phyloP scores from a whole-genome alignment of 2,888 invertebrate species.

The Drosophila merina region DNA sequence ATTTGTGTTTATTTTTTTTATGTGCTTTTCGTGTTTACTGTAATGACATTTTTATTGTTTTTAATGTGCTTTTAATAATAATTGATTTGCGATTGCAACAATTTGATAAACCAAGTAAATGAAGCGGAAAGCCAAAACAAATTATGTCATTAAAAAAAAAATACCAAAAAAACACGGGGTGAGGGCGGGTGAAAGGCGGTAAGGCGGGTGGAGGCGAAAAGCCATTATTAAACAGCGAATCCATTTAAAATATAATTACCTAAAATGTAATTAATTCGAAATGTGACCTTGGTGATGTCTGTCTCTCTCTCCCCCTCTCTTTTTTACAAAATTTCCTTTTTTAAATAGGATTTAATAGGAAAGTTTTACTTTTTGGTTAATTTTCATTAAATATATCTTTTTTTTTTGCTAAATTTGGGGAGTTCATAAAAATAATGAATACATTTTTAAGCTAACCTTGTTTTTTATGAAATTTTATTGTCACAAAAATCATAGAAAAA shows the following conservation, averaged over 20 bases:
- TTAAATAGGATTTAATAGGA: background rate
- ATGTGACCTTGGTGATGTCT: background rate
- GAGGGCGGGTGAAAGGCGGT: background rate
- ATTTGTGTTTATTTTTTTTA: conserved; percentile 2
- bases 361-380: too few species aligned
- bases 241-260: conserved; percentile 15
- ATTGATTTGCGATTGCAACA: conserved; percentile 67
- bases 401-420: too few species aligned
- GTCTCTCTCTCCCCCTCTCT: background rate
- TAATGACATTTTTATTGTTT: conserved; percentile 74
- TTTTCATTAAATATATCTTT: too few species aligned
- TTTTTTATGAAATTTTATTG: too few species aligned
- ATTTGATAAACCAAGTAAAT: conserved; percentile 58
- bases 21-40: conserved; percentile 18
- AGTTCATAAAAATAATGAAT: too few species aligned
- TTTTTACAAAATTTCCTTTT: background rate
- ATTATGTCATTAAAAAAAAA: conserved; percentile 26
- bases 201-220: background rate
- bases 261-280: background rate
- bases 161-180: conserved; percentile 1
- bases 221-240: conserved; percentile 1
- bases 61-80: conserved; percentile 75
- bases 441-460: too few species aligned
- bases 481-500: too few species aligned
- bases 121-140: conserved; percentile 35